phyloP scores from a whole-genome alignment of 2,113 vertebrate species.

The Callipepla squamata region DNA sequence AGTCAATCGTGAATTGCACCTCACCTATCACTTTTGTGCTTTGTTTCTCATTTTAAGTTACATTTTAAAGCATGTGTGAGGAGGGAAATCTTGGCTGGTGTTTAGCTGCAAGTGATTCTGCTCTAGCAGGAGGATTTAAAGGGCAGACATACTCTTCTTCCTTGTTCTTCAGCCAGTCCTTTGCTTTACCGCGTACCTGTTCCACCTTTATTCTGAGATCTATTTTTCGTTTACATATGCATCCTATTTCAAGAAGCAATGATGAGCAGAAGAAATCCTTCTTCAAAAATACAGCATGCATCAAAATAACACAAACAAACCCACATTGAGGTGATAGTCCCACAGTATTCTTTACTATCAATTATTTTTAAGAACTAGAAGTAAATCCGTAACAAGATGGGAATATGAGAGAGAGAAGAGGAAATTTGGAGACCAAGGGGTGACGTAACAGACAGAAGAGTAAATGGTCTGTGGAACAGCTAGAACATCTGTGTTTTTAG shows the following conservation, averaged over 20 bases:
- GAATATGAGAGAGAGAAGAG: background rate
- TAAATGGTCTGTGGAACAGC: background rate
- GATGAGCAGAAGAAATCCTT: background rate
- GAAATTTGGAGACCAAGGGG: background rate
- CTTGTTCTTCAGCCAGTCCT: background rate
- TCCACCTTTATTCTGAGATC: background rate
- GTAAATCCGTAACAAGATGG: background rate
- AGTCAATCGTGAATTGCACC: background rate
- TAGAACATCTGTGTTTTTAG: background rate
- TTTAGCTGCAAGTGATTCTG: background rate
- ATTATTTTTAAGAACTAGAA: background rate
- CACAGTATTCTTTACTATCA: background rate
- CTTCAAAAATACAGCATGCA: background rate
- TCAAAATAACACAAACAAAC: background rate
- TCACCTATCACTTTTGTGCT: background rate
- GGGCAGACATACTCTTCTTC: background rate
- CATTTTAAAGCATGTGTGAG: background rate
- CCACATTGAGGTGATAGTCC: background rate
- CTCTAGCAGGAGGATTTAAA: background rate
- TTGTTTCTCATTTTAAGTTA: background rate
- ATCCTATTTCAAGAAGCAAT: background rate
- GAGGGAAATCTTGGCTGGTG: background rate
- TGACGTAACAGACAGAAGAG: background rate
- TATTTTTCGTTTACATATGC: background rate
- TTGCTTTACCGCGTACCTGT: background rate